A percentile compares a stretch with the other conserved stretches of the same genome.
phyloP scores from a whole-genome alignment of 2,888 invertebrate genomes.

The Agrochola litura region DNA sequence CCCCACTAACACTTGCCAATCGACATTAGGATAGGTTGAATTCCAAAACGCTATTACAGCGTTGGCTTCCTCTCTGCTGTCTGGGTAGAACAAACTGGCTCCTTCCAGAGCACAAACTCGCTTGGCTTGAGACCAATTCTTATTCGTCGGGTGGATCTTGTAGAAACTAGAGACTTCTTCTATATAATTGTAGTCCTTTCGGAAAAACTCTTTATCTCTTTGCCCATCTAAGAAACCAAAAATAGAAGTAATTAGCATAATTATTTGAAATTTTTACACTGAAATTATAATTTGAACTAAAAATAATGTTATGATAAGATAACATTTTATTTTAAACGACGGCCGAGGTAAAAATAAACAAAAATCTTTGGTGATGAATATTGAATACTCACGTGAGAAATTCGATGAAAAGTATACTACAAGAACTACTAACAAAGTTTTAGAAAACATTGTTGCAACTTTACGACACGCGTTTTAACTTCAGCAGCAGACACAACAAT shows the following conservation, averaged over 20 bases:
- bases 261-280: no score
- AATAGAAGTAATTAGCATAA: neutral
- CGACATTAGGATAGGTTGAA: neutral
- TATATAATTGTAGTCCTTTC: conserved; percentile 79
- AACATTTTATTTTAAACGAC: neutral
- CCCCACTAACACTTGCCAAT: neutral
- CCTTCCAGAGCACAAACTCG: conserved; percentile 78
- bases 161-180: conserved; percentile 76
- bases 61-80: conserved; percentile 74
- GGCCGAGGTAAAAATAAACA: neutral
- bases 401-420: neutral
- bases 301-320: no score
- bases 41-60: conserved; percentile 61
- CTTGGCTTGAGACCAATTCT: conserved; percentile 78
- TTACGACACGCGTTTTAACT: no score
- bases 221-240: conserved; percentile 72
- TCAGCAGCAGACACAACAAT: no score
- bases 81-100: conserved; percentile 78
- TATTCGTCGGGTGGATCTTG: conserved; percentile 79
- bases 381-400: neutral
- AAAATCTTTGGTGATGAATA: neutral
- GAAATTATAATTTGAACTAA: neutral
- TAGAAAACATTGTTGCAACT: neutral
- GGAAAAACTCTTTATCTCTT: conserved; percentile 74
- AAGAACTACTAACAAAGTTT: neutral